Evolutionary conservation across 2,888 invertebrate genomes (phyloP).

Genomic region (Frankliniella intonsa): DNA sequence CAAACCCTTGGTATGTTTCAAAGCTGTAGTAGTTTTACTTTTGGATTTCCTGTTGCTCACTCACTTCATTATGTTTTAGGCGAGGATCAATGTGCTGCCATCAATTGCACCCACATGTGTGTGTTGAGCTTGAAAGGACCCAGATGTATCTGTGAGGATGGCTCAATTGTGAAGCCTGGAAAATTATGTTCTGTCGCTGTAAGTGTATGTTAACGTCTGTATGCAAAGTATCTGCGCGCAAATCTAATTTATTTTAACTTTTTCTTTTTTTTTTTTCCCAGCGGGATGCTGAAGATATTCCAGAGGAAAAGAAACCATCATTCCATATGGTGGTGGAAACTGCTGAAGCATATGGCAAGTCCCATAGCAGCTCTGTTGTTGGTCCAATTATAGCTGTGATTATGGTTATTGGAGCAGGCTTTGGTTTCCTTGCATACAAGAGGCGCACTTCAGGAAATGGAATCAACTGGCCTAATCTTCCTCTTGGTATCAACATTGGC

Average conservation of each 20-base stretch:
- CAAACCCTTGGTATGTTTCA: background rate
- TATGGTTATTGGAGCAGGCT: conserved; percentile 37
- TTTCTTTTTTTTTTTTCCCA: background rate
- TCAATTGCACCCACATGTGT: conserved; percentile 59
- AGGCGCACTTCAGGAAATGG: background rate
- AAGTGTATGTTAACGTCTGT: background rate
- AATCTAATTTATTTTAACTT: background rate
- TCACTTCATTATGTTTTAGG: conserved; percentile 39
- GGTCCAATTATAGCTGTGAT: conserved; percentile 38
- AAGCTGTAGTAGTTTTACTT: background rate
- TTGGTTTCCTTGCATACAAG: conserved; percentile 35
- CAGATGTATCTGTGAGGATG: conserved; percentile 57
- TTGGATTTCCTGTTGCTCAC: background rate
- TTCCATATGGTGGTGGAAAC: conserved; percentile 27
- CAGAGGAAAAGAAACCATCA: background rate
- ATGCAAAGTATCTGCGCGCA: background rate
- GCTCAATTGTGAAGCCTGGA: conserved; percentile 45
- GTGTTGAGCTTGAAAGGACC: conserved; percentile 50
- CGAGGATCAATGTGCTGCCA: conserved; percentile 51
- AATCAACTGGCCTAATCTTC: conserved; percentile 11
- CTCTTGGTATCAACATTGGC: conserved; percentile 10
- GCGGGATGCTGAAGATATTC: conserved; percentile 3
- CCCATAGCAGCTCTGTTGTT: conserved; percentile 30
- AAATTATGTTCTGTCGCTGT: conserved; percentile 41
- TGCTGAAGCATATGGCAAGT: conserved; percentile 32